A percentile compares a stretch with the other conserved stretches of the same genome.
Evolutionary conservation across 2,888 invertebrate species (phyloP).

Genomic region (Perithous albicinctus): DNA sequence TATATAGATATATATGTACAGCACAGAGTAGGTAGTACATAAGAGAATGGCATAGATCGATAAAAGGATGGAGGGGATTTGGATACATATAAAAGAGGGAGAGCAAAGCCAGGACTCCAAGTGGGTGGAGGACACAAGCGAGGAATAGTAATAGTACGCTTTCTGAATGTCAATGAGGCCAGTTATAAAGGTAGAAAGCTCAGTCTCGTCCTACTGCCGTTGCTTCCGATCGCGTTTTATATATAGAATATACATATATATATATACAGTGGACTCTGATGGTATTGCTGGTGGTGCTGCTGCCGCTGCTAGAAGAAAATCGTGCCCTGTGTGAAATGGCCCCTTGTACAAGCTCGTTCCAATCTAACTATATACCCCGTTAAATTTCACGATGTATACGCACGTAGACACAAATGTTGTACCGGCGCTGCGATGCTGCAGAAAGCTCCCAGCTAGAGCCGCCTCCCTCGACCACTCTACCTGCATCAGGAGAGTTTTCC

Average conservation of each 20-base stretch:
- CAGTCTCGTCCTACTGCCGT: not conserved
- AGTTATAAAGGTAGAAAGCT: slow-evolving; percentile 63
- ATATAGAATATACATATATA: too few species aligned
- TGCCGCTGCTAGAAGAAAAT: not conserved
- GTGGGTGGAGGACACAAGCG: slow-evolving; percentile 37
- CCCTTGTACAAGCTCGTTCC: not conserved
- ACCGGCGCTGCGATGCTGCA: not conserved
- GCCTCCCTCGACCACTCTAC: not conserved
- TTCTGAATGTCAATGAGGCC: slow-evolving; percentile 69
- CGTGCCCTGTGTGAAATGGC: slow-evolving; percentile 15
- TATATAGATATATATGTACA: too few species aligned
- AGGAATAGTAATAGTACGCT: slow-evolving; percentile 50
- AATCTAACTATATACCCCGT: slow-evolving; percentile 14
- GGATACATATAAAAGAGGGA: slow-evolving; percentile 39
- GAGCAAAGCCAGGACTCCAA: not conserved
- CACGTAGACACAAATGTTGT: slow-evolving; percentile 47
- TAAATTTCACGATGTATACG: slow-evolving; percentile 37
- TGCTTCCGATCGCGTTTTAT: not conserved
- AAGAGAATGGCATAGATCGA: slow-evolving; percentile 38
- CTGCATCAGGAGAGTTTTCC: slow-evolving; percentile 25
- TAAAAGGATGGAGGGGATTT: not conserved
- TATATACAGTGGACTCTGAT: slow-evolving; percentile 1
- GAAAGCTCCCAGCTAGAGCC: not conserved
- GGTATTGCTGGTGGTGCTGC: not conserved
- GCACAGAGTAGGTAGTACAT: slow-evolving; percentile 1